Base-by-base conservation (phyloP, 2,797 vertebrate species). In the Linurgus olivaceus region DNA sequence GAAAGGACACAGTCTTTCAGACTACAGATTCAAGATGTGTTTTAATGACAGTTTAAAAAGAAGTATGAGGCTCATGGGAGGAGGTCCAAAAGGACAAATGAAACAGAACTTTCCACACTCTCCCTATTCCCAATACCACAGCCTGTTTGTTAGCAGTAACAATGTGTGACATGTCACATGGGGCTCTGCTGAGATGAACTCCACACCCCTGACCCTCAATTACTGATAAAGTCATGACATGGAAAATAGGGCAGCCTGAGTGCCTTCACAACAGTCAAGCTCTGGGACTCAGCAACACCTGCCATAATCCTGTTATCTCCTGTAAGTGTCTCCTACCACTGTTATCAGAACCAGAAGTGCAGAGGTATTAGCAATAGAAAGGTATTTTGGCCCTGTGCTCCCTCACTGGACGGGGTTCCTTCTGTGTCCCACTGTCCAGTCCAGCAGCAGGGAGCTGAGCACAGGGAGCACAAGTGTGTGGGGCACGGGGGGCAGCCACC, bases 381-480 rank as follows among this genome's bases (percentile, higher is more conserved):
- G 89, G 75, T 37, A 67, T 71, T 80, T 92, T 45, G 77, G 90
- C 48, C 9, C n/a, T 35, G 68, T 21, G 11, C 45, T 50, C 42
- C 50, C 24, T 45, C 23, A 1, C 10, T 52, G 82, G 26, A 2
- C 2, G 16, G 38, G 25, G 25, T 4, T 68, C 0, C 3, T 12
- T 18, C 50, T 5, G 37, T 55, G 12, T 76, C 23, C 38, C 12
- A 1, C 14, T 17, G 19, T 3, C 19, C 74, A 31, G n/a, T 31
- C 42, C 61, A 24, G 80, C 82, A 31, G 66, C 25, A 17, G 17
- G 0, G 1, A 45, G 29, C 35, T 1, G 3, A 54, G 42, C 0
- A 3, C 2, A 1, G 55, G 37, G 20, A 37, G 11, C 2, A 0
- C 0, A 0, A 1, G 7, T 29, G 54, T 42, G 17, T 42, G 37